These are phyloP conservation scores for Dasyurus viverrinus DNA, from an alignment of 2,113 vertebrate genomes.

Conservation along the genomic window DNA sequence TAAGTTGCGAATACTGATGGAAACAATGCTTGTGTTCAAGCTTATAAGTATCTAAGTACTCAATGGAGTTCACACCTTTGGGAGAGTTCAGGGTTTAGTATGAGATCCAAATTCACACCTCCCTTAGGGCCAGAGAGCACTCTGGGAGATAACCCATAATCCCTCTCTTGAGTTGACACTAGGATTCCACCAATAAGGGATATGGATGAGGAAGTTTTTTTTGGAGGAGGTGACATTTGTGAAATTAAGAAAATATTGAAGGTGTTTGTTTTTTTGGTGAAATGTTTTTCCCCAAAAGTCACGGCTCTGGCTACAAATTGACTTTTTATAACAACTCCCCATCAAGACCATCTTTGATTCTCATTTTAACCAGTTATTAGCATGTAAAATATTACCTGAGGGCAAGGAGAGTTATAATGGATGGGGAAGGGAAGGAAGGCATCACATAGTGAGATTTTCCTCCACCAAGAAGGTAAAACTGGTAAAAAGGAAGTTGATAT, in stretches of 20 bases:
- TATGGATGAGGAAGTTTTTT: not conserved
- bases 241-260: not conserved
- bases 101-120: too few relatives aligned
- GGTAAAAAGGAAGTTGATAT: not conserved
- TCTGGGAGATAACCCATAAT: too few relatives aligned
- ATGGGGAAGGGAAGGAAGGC: not conserved
- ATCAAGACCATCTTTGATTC: not conserved
- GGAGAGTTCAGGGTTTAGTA: too few relatives aligned
- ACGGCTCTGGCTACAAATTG: not conserved
- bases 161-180: too few relatives aligned
- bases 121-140: too few relatives aligned
- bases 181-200: too few relatives aligned
- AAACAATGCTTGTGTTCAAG: too few relatives aligned
- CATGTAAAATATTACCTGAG: not conserved
- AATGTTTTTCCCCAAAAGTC: not conserved
- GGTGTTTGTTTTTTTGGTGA: not conserved
- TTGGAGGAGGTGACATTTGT: not conserved
- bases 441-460: not conserved
- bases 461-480: not conserved
- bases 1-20: too few relatives aligned
- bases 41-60: too few relatives aligned
- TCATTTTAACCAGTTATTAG: not conserved
- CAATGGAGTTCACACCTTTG: too few relatives aligned
- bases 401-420: not conserved
- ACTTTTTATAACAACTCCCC: not conserved